Evolutionary conservation across 2,113 vertebrate species (phyloP), one percentile per base, ranked within the genome.

Genomic region (Cyanoderma ruficeps): DNA sequence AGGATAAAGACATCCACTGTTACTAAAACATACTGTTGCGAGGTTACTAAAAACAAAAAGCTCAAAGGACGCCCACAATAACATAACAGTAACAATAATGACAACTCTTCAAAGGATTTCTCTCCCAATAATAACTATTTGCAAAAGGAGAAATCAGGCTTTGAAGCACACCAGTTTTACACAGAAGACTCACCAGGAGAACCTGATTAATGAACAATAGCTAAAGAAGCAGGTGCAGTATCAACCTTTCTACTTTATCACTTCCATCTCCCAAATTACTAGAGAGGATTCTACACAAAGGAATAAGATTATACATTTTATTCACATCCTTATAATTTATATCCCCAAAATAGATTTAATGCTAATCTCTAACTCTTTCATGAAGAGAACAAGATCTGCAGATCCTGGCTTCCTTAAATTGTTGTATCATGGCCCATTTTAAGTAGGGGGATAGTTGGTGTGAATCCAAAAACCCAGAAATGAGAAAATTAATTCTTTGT

Each of bases 241-340:
- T 83, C 80, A 95, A 80, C 55, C 42, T 93, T 61, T 70, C 70
- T 83, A 30, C 59, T 91, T 86, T 37, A 88, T 64, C 68, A 42
- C 44, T 75, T 83, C 71, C 37, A 79, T 67, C 79, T 88, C 60
- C 49, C 35, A 92, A 77, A 95, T 88, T 90, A 90, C 68, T 83
- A 60, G 42, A 77, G 39, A 90, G 14, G 60, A 77, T 14, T 70
- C 59, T 56, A 92, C 20, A 94, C 59, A 94, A 85, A 91, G 75
- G 83, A 97, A 25, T 67, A 59, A 74, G 85, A 94, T 92, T 80
- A 88, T 65, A 71, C 17, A n/a, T 80, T 92, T 94, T 80, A 92
- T 70, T 78, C 79, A 88, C 52, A 88, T 59, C 59, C 55, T 86
- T 85, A 88, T 85, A 3, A 86, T 74, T 93, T 90, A 71, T 60